phyloP scores from a whole-genome alignment of 2,797 vertebrate genomes.

The Dicrostonyx torquatus region DNA sequence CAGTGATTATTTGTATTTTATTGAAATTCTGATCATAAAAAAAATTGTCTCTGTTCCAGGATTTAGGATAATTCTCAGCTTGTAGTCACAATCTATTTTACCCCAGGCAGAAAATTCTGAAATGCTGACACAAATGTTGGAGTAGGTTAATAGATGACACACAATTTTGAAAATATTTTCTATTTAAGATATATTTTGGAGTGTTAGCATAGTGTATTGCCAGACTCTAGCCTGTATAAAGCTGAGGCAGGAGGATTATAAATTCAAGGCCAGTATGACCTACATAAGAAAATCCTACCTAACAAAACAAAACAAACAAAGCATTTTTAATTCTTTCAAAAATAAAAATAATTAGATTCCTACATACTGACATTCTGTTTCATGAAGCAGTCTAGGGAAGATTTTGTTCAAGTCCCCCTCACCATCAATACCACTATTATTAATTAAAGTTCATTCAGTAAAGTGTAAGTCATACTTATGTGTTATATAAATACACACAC shows the following conservation, averaged over 20 bases:
- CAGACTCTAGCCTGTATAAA: neutral
- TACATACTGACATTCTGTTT: neutral
- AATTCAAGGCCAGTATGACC: neutral
- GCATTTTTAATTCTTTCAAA: neutral
- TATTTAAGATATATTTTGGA: neutral
- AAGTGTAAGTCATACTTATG: neutral
- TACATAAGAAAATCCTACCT: neutral
- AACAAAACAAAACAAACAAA: neutral
- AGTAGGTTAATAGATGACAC: neutral
- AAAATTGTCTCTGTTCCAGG: neutral
- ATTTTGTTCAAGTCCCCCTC: neutral
- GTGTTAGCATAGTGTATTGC: neutral
- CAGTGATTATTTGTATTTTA: slow-evolving; percentile 8
- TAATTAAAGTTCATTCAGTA: neutral
- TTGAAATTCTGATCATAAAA: slow-evolving; percentile 35
- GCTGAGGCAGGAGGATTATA: neutral
- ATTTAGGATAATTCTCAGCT: slow-evolving; percentile 27
- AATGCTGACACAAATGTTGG: neutral
- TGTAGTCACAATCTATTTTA: neutral
- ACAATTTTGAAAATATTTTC: slow-evolving; percentile 29
- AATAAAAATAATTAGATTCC: neutral
- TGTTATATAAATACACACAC: neutral
- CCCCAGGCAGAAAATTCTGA: neutral
- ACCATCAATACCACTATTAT: neutral
- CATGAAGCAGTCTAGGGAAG: neutral